Conservation (phyloP, 23 tunicate genomes). For the Halocynthia roretzi region DNA sequence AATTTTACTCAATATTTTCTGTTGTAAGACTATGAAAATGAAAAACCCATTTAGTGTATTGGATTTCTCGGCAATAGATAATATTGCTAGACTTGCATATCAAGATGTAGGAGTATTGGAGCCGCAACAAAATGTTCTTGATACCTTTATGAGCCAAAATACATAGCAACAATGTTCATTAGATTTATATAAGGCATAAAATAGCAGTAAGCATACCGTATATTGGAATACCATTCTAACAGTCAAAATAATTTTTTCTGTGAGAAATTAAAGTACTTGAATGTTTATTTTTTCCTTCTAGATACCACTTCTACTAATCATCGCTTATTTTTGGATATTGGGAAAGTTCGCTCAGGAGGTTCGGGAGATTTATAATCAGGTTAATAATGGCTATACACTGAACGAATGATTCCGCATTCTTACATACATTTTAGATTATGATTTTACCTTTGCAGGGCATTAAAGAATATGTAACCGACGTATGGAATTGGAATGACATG, state of each 20-base stretch:
- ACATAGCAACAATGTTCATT: neutral
- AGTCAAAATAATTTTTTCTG: no score
- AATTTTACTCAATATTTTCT: slow-evolving; percentile 7
- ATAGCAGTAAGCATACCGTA: no score
- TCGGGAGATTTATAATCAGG: slow-evolving; percentile 65
- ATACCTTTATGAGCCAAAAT: neutral
- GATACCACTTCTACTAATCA: slow-evolving; percentile 56
- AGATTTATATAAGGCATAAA: neutral
- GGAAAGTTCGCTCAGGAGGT: slow-evolving; percentile 83
- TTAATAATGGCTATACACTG: neutral
- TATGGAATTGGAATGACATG: slow-evolving; percentile 94
- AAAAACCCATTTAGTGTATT: neutral
- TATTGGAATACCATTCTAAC: no score
- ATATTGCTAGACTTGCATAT: no score
- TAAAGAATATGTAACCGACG: slow-evolving; percentile 62
- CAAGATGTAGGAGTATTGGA: neutral
- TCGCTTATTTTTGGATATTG: slow-evolving; percentile 76
- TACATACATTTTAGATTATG: neutral
- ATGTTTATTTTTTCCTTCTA: slow-evolving; percentile 6
- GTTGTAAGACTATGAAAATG: no score
- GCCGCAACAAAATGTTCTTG: neutral
- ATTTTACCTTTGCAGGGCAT: slow-evolving; percentile 47
- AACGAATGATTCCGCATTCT: neutral
- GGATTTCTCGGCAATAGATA: neutral
- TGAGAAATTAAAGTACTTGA: no score